Conservation (phyloP, 1,140 invertebrate genomes). For the Caenorhabditis latens region DNA sequence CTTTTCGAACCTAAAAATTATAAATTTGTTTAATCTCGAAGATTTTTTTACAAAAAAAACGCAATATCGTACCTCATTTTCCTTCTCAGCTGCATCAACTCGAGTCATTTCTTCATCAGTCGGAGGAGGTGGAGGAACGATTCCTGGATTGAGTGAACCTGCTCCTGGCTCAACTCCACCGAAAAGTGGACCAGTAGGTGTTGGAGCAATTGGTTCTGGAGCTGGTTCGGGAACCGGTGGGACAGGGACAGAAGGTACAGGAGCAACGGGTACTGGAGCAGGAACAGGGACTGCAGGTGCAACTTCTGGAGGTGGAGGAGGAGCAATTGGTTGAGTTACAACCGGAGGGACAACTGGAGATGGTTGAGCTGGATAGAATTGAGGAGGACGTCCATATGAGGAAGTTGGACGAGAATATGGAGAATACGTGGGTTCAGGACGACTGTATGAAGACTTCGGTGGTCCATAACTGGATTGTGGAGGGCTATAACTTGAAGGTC, state of each 20-base stretch:
- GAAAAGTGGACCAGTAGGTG: slow-evolving; percentile 13
- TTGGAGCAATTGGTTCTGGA: not conserved
- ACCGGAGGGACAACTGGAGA: not conserved
- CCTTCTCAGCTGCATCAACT: slow-evolving; percentile 30
- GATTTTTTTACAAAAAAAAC: no score
- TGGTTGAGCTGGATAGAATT: slow-evolving; percentile 3
- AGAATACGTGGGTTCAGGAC: slow-evolving; percentile 9
- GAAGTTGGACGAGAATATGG: slow-evolving; percentile 29
- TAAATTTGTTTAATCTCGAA: not conserved
- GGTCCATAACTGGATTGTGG: slow-evolving; percentile 10
- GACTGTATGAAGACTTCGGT: slow-evolving; percentile 3
- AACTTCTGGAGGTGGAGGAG: not conserved
- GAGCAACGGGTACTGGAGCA: not conserved
- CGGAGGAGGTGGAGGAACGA: not conserved
- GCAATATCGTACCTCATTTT: slow-evolving; percentile 1
- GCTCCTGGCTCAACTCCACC: slow-evolving; percentile 46
- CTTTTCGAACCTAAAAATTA: slow-evolving; percentile 26
- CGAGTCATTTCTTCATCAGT: slow-evolving; percentile 40
- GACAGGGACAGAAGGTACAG: not conserved
- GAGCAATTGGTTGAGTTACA: not conserved
- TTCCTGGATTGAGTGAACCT: not conserved
- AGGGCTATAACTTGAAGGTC: not conserved
- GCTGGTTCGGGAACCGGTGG: not conserved
- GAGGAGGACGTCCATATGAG: slow-evolving; percentile 17
- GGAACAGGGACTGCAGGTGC: slow-evolving; percentile 10